Evolutionary conservation across 2,797 vertebrate genomes (phyloP).

Genomic region (Acridotheres tristis): DNA sequence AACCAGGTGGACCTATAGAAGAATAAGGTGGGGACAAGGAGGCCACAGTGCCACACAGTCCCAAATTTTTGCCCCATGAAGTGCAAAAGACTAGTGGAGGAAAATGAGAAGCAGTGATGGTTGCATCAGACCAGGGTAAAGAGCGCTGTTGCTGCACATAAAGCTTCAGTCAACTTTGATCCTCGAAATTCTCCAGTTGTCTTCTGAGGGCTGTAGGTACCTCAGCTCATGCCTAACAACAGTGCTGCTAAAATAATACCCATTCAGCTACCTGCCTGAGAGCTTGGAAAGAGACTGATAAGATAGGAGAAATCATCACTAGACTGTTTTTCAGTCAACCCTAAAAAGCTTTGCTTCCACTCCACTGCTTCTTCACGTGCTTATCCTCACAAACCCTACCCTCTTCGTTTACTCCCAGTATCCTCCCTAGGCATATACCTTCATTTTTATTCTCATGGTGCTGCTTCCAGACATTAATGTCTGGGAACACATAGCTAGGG

Average conservation of each 20-base stretch:
- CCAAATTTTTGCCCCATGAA: not conserved
- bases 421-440: slow-evolving; percentile 22
- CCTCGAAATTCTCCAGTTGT: not conserved
- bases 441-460: slow-evolving; percentile 35
- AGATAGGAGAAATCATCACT: not conserved
- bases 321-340: not conserved
- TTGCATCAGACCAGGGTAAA: not conserved
- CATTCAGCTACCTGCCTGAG: not conserved
- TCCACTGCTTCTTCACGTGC: not conserved
- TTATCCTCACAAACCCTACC: slow-evolving; percentile 36
- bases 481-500: slow-evolving; percentile 46
- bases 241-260: not conserved
- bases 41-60: fast-evolving
- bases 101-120: not conserved
- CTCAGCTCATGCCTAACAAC: not conserved
- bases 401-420: slow-evolving; percentile 33
- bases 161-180: not conserved
- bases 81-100: not conserved
- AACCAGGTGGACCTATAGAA: fast-evolving
- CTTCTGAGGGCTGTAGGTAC: not conserved
- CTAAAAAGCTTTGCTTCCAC: not conserved
- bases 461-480: slow-evolving; percentile 63
- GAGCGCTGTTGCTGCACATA: not conserved
- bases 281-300: not conserved
- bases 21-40: not conserved